These are phyloP conservation scores for Tamias sibiricus DNA, from an alignment of 2,113 vertebrate species.

Conservation along the genomic window DNA sequence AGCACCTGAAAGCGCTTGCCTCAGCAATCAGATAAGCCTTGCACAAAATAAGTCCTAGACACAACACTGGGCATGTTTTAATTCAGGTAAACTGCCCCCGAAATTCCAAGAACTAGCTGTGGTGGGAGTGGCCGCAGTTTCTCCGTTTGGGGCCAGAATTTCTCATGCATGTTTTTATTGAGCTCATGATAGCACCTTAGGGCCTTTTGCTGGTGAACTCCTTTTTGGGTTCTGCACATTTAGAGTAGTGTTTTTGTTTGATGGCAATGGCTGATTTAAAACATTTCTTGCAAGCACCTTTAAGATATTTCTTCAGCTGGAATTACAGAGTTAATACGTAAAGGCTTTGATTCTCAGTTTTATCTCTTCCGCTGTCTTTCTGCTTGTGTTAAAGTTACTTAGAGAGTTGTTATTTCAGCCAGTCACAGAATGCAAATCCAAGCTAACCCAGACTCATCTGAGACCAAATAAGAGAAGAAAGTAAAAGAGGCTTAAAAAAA, in stretches of 20 bases:
- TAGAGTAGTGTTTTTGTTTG: neutral
- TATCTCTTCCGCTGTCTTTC: neutral
- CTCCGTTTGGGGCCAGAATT: too few species aligned
- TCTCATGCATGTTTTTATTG: neutral
- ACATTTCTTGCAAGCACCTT: neutral
- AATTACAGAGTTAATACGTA: neutral
- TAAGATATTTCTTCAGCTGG: neutral
- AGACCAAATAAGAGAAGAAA: neutral
- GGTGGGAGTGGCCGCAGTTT: neutral
- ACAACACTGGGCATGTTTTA: neutral
- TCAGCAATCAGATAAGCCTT: neutral
- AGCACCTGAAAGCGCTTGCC: too few species aligned
- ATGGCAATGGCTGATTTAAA: too few species aligned
- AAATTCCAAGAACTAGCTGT: neutral
- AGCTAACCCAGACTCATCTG: neutral
- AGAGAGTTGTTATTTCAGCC: neutral
- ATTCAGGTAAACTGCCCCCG: neutral
- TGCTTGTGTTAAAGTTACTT: neutral
- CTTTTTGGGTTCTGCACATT: neutral
- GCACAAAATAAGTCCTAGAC: neutral
- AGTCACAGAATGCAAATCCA: neutral
- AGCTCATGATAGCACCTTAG: neutral
- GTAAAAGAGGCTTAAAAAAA: neutral
- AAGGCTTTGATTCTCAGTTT: neutral
- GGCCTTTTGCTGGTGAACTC: neutral